Evolutionary conservation across 2,888 invertebrate species (phyloP), one percentile per base, ranked within the genome.

Genomic region (Noctua fimbriata): DNA sequence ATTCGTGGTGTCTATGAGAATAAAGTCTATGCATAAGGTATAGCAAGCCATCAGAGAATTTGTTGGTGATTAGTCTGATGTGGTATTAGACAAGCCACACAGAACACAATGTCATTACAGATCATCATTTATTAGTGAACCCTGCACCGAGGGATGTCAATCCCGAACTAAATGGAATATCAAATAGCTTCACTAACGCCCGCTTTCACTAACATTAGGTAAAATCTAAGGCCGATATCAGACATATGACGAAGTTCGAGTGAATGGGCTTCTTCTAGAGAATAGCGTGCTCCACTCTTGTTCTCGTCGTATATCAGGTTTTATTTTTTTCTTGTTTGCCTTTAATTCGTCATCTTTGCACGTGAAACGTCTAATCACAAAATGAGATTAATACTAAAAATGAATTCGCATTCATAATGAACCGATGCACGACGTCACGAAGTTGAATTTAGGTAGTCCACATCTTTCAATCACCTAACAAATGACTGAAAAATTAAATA

Each of bases 71-170:
- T 52, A 69, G 47, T 47, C 44, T 75, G 60, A 52, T 55, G 44
- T 24, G 21, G 24, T 52, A 36, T 18, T 28, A 76, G 44, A 44
- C 4, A 52, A 60, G 69, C 36, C 75, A 74, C 58, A 60, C 24
- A 66, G 52, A 73, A 36, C 82, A 52, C 28, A 55, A 76, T 80
- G 74, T 82, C 89, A 90, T 86, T 85, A 86, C 52, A 67, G 58
- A 76, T 73, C 85, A 90, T 90, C 88, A 91, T 89, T 90, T 90
- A 91, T 89, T 89, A 88, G 85, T 74, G 52, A 84, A n/a, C 76
- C 76, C 47, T 67, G 72, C 76, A 73, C 52, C 32, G 32, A 21
- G 84, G 81, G 83, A 82, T 82, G 81, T 73, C 78, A 85, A 81
- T 78, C 66, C 47, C 58, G 73, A 73, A 55, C 79, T 84, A 84